Evolutionary conservation across 2,113 vertebrate genomes (phyloP).

Genomic region (Silurus asotus): DNA sequence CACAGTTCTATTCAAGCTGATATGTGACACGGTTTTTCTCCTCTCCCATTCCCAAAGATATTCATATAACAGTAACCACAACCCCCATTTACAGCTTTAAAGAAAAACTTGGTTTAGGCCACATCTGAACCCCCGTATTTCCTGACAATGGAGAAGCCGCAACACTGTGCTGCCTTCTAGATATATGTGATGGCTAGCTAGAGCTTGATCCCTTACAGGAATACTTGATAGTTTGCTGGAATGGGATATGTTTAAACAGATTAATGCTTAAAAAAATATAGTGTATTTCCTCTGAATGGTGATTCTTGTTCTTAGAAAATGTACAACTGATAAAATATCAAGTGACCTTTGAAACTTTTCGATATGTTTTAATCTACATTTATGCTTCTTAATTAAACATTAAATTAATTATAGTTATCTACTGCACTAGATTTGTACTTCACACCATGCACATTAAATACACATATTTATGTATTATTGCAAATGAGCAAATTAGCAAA

Average conservation of each 20-base stretch:
- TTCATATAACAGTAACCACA: constrained; percentile 51
- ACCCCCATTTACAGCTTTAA: constrained; percentile 51
- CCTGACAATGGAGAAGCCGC: constrained; percentile 46
- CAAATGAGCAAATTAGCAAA: background rate
- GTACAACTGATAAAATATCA: background rate
- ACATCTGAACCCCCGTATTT: constrained; percentile 41
- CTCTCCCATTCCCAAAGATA: constrained; percentile 46
- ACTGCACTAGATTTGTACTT: background rate
- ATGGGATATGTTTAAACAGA: constrained; percentile 28
- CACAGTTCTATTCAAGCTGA: constrained; percentile 45
- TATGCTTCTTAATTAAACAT: background rate
- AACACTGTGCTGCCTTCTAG: constrained; percentile 38
- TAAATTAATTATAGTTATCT: too few relatives aligned
- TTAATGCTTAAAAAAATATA: constrained; percentile 25
- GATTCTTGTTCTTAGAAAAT: background rate
- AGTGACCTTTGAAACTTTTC: background rate
- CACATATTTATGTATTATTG: background rate
- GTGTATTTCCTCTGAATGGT: background rate
- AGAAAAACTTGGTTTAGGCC: constrained; percentile 52
- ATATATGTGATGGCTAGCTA: constrained; percentile 40
- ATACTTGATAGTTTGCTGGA: constrained; percentile 28
- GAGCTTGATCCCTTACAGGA: constrained; percentile 38
- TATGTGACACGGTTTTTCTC: constrained; percentile 50
- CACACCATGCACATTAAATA: background rate
- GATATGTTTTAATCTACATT: background rate